phyloP scores from a whole-genome alignment of 1,140 invertebrate species.

The Lithobius niger region DNA sequence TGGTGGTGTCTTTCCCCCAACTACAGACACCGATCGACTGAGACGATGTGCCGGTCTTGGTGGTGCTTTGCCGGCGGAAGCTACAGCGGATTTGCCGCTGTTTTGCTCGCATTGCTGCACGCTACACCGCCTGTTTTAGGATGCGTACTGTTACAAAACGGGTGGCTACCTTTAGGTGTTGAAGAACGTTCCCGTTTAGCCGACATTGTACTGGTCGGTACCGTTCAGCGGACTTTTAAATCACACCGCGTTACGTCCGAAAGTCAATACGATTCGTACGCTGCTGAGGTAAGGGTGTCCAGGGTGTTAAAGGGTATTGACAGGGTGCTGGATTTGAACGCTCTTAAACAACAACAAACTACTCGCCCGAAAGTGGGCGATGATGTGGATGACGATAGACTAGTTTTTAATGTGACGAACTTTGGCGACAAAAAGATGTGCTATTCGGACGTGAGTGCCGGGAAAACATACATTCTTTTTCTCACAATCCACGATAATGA shows the following conservation, averaged over 20 bases:
- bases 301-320: neutral
- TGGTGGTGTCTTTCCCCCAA: no score
- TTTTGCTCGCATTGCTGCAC: no score
- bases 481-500: neutral
- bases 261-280: no score
- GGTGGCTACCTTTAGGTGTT: neutral
- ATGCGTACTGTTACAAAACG: neutral
- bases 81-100: neutral
- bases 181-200: neutral
- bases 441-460: neutral
- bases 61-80: no score
- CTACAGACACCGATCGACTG: no score
- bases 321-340: neutral
- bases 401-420: neutral
- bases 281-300: neutral
- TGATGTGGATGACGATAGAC: no score
- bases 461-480: neutral
- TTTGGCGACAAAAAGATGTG: neutral
- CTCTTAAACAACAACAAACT: neutral
- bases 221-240: neutral
- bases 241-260: neutral
- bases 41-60: no score
- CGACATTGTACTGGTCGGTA: neutral
- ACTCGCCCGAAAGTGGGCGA: no score
- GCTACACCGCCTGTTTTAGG: no score